phyloP scores from a whole-genome alignment of 2,797 vertebrate species.

The Lateolabrax maculatus region DNA sequence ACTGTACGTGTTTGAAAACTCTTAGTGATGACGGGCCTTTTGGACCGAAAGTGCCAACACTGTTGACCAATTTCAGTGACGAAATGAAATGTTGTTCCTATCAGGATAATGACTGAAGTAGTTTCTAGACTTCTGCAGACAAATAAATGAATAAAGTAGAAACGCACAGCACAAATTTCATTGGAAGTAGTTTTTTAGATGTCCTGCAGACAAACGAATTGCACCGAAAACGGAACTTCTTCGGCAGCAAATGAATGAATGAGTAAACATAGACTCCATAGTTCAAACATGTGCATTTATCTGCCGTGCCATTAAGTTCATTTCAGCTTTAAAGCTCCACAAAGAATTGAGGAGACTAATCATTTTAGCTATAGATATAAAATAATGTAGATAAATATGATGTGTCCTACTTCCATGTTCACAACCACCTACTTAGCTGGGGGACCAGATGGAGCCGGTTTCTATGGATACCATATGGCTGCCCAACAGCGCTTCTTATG shows the following conservation, averaged over 20 bases:
- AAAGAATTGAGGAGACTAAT: not conserved
- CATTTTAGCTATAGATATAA: not conserved
- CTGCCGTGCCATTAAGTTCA: not conserved
- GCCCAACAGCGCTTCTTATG: not conserved
- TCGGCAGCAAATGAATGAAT: not conserved
- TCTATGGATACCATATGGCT: not conserved
- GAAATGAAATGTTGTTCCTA: not conserved
- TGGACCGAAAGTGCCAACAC: constrained; percentile 14
- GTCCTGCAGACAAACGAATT: not conserved
- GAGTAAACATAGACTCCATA: not conserved
- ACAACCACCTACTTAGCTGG: not conserved
- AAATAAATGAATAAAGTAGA: no score
- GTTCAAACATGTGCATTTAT: not conserved
- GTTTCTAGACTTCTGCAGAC: not conserved
- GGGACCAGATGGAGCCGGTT: not conserved
- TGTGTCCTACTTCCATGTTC: not conserved
- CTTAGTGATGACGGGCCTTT: not conserved
- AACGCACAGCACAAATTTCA: not conserved
- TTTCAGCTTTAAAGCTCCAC: not conserved
- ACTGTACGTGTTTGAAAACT: constrained; percentile 6
- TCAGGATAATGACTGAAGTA: not conserved
- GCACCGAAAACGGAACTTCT: not conserved
- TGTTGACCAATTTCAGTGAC: not conserved
- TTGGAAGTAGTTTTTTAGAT: not conserved
- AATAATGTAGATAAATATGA: no score